Percentiles rank a stretch among this genome's conserved stretches.
These are phyloP conservation scores for Cosmia pyralina DNA, from an alignment of 2,888 invertebrate species.

Conservation along the genomic window DNA sequence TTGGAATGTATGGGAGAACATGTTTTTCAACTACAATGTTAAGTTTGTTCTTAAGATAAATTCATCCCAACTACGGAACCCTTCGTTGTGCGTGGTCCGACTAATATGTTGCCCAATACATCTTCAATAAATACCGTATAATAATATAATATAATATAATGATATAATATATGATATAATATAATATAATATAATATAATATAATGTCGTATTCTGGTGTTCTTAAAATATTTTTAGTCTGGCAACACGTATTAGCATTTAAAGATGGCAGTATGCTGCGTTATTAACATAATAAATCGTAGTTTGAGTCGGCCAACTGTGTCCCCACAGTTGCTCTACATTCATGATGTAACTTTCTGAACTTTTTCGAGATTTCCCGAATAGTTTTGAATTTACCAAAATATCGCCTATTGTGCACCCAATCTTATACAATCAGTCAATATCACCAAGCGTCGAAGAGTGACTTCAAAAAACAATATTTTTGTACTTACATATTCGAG, in stretches of 20 bases:
- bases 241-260: background rate
- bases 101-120: too few relatives aligned
- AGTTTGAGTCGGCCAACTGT: background rate
- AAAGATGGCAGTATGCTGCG: background rate
- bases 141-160: too few relatives aligned
- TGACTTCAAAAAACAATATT: constrained; percentile 19
- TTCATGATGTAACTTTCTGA: background rate
- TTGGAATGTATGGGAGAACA: too few relatives aligned
- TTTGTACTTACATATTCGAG: constrained; percentile 57
- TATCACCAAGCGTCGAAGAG: constrained; percentile 20
- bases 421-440: constrained; percentile 41
- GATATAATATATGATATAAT: too few relatives aligned
- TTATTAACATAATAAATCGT: background rate
- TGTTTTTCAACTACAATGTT: too few relatives aligned
- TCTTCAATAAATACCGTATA: background rate
- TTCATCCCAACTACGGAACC: too few relatives aligned
- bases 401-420: constrained; percentile 15
- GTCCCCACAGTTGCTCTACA: background rate
- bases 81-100: too few relatives aligned
- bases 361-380: background rate
- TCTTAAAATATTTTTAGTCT: background rate
- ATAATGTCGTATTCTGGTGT: background rate
- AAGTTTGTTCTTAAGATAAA: too few relatives aligned
- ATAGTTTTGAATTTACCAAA: background rate
- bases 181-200: too few relatives aligned